Evolutionary conservation across 2,113 vertebrate species (phyloP).

Genomic region (Pelvicachromis taeniatus): DNA sequence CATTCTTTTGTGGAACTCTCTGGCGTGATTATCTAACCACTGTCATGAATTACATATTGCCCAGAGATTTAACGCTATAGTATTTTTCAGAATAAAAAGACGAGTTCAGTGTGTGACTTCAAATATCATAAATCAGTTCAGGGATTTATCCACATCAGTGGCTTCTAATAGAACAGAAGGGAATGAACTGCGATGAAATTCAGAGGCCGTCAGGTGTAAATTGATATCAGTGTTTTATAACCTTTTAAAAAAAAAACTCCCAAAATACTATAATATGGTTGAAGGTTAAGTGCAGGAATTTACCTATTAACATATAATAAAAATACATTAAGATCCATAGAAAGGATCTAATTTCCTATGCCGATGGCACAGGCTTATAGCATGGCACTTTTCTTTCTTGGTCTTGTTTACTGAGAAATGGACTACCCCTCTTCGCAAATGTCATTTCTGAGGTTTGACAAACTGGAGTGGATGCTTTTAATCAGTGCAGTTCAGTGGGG

Average conservation of each 20-base stretch:
- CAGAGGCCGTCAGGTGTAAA: neutral
- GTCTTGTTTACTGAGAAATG: conserved; percentile 24
- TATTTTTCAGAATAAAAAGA: neutral
- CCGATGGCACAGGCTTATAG: neutral
- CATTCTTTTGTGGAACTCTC: neutral
- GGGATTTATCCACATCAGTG: conserved; percentile 1
- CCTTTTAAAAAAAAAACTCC: neutral
- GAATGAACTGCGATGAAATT: neutral
- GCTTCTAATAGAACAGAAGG: neutral
- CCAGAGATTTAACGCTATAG: neutral
- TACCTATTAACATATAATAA: neutral
- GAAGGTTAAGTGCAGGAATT: neutral
- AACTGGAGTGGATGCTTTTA: conserved; percentile 36
- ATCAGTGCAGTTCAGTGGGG: conserved; percentile 8
- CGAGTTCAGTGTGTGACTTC: neutral
- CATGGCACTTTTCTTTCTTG: neutral
- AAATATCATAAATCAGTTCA: neutral
- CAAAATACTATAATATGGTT: neutral
- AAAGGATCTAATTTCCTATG: neutral
- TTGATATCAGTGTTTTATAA: neutral
- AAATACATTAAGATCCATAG: neutral
- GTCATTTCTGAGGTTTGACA: conserved; percentile 34
- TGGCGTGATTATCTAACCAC: neutral
- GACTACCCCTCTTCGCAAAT: neutral
- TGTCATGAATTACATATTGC: conserved; percentile 1